Percentiles rank a stretch among this genome's conserved stretches.
phyloP scores from a whole-genome alignment of 2,797 vertebrate genomes.

The Lycodopsis pacificus region DNA sequence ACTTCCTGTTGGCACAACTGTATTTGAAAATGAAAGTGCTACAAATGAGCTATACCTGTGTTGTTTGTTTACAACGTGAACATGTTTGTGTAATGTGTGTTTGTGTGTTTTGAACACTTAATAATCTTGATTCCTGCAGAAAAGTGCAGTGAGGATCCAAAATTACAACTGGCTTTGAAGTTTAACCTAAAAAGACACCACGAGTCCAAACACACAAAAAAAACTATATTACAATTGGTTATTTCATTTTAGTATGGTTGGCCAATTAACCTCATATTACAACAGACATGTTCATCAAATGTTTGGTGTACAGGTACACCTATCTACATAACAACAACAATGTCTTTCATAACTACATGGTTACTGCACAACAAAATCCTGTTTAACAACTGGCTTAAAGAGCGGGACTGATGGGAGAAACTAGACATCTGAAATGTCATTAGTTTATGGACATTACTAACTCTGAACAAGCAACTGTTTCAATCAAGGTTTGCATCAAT shows the following conservation, averaged over 20 bases:
- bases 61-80: not conserved
- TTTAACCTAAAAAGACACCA: not conserved
- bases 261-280: not conserved
- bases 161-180: not conserved
- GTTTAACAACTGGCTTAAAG: not conserved
- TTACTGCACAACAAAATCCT: slow-evolving; percentile 24
- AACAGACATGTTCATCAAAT: not conserved
- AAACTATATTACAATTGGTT: not conserved
- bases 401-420: not conserved
- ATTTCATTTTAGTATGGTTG: not conserved
- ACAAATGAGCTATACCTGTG: not conserved
- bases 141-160: not conserved
- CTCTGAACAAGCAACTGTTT: not conserved
- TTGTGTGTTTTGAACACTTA: not conserved
- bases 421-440: not conserved
- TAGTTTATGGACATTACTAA: not conserved
- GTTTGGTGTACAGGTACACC: not conserved
- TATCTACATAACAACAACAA: slow-evolving; percentile 19
- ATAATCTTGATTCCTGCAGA: not conserved
- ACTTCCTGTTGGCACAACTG: not conserved
- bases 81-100: slow-evolving; percentile 4
- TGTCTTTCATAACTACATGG: slow-evolving; percentile 3
- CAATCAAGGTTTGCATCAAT: not conserved
- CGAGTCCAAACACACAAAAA: not conserved
- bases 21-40: not conserved